These are phyloP conservation scores for Lydus trimaculatus DNA, from an alignment of 2,888 invertebrate species.

Conservation along the genomic window DNA sequence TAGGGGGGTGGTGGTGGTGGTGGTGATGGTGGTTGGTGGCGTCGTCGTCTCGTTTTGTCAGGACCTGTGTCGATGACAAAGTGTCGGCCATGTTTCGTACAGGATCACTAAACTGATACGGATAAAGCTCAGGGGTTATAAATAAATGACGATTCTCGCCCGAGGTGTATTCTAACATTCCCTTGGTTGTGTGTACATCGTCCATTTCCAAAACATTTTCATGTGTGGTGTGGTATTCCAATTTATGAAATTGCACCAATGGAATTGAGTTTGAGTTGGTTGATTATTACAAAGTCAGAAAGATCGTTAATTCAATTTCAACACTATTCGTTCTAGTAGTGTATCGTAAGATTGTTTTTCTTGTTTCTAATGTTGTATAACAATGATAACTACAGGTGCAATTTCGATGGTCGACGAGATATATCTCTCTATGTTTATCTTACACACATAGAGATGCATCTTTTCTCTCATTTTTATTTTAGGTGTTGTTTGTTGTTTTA, in stretches of 20 bases:
- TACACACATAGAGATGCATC: too few relatives aligned
- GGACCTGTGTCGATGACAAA: slow-evolving; percentile 51
- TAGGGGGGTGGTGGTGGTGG: slow-evolving; percentile 11
- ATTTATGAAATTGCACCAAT: slow-evolving; percentile 44
- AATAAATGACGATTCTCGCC: slow-evolving; percentile 53
- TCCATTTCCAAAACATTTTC: slow-evolving; percentile 19
- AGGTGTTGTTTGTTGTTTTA: background rate
- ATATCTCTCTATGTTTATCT: too few relatives aligned
- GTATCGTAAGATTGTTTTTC: slow-evolving; percentile 27
- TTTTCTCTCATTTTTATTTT: background rate
- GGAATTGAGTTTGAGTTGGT: slow-evolving; percentile 25
- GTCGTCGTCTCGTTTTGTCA: slow-evolving; percentile 42
- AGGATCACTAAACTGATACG: slow-evolving; percentile 47
- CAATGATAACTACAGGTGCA: slow-evolving; percentile 33
- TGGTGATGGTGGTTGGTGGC: background rate
- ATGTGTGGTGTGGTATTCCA: slow-evolving; percentile 31
- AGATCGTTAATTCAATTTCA: slow-evolving; percentile 38
- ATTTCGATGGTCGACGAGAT: background rate
- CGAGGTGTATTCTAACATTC: slow-evolving; percentile 41
- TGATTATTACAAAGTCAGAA: slow-evolving; percentile 28
- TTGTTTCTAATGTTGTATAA: background rate
- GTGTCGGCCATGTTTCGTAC: slow-evolving; percentile 52
- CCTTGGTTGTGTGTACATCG: slow-evolving; percentile 24
- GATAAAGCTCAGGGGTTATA: slow-evolving; percentile 51
- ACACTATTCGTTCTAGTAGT: slow-evolving; percentile 24